These are phyloP conservation scores for Polydrusus cervinus DNA, from an alignment of 2,888 invertebrate genomes.

Conservation along the genomic window DNA sequence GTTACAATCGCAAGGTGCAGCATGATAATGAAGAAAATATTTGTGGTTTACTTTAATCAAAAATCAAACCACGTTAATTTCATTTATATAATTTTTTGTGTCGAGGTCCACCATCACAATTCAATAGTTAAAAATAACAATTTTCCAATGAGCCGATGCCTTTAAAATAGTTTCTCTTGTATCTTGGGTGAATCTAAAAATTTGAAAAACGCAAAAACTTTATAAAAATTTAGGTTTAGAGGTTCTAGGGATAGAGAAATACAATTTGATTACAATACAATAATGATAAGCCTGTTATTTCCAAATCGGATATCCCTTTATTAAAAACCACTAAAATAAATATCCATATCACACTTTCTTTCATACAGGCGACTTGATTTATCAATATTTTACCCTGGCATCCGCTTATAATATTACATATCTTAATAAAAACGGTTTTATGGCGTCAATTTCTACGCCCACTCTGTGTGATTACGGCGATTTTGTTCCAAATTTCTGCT, in stretches of 20 bases:
- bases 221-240: too few species aligned
- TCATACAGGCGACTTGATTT: slow-evolving; percentile 2
- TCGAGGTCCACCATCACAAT: too few species aligned
- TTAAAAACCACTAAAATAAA: slow-evolving; percentile 7
- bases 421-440: slow-evolving; percentile 18
- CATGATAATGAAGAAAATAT: not conserved
- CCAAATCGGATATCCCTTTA: not conserved
- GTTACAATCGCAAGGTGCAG: slow-evolving; percentile 23
- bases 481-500: slow-evolving; percentile 14
- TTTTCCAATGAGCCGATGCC: too few species aligned
- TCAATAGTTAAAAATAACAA: too few species aligned
- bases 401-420: slow-evolving; percentile 6
- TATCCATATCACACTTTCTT: slow-evolving; percentile 23
- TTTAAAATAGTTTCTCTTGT: too few species aligned
- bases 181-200: too few species aligned
- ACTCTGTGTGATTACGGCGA: slow-evolving; percentile 10
- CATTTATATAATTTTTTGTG: too few species aligned
- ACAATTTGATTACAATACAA: too few species aligned
- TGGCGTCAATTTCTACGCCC: slow-evolving; percentile 12
- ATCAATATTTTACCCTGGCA: slow-evolving; percentile 1
- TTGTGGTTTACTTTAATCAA: slow-evolving; percentile 14
- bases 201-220: too few species aligned
- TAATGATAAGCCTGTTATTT: too few species aligned
- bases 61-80: not conserved
- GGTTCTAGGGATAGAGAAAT: too few species aligned